These are phyloP conservation scores for Nautilus pompilius DNA, from an alignment of 1,140 invertebrate species.

Conservation along the genomic window DNA sequence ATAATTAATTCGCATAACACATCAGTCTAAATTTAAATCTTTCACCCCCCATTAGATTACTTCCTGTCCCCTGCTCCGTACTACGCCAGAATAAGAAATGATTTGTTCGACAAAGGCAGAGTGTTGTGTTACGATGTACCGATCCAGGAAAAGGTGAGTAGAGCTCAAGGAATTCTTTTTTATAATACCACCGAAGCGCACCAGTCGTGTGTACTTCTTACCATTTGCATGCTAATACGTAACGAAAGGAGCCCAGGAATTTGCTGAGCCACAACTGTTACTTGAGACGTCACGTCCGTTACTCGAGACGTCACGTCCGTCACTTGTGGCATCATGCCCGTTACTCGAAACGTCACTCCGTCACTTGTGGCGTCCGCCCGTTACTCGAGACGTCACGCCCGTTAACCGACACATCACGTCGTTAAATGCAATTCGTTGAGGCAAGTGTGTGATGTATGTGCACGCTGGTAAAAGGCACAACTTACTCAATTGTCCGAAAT, in stretches of 20 bases:
- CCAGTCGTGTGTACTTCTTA: slow-evolving; percentile 3
- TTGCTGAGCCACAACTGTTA: neutral
- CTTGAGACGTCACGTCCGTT: neutral
- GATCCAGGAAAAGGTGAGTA: neutral
- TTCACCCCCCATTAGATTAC: too few species aligned
- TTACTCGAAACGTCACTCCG: too few species aligned
- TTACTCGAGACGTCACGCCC: too few species aligned
- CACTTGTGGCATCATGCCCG: neutral
- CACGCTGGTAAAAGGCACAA: too few species aligned
- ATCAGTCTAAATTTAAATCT: too few species aligned
- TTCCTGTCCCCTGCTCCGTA: neutral
- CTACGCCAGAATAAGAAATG: slow-evolving; percentile 1
- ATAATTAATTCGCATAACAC: too few species aligned
- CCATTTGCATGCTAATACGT: neutral
- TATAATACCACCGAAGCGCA: too few species aligned
- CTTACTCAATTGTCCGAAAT: too few species aligned
- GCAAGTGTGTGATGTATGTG: too few species aligned
- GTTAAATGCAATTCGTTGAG: too few species aligned
- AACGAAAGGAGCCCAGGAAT: neutral
- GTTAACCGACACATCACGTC: too few species aligned
- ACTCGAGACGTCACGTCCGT: neutral
- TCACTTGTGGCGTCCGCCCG: too few species aligned
- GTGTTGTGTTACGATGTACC: neutral
- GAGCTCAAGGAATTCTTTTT: neutral
- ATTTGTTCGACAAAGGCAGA: neutral